A percentile compares a stretch with the other conserved stretches of the same genome.
Evolutionary conservation across 2,797 vertebrate species (phyloP).

Genomic region (Pseudotriccus pelzelni): DNA sequence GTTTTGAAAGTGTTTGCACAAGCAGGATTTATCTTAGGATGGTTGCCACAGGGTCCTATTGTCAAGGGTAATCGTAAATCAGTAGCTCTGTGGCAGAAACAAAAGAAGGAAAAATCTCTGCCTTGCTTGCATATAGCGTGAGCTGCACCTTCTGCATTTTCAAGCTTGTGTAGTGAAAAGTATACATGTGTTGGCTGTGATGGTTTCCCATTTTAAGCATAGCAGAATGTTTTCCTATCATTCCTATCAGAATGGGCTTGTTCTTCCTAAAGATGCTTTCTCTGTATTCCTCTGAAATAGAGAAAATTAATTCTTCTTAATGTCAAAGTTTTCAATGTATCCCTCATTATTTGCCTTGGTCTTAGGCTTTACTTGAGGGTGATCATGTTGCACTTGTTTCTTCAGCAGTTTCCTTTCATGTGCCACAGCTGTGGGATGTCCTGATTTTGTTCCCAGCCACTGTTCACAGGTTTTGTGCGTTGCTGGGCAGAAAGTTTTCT

Average conservation of each 20-base stretch:
- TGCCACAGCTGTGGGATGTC: not conserved
- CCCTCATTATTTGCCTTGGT: not conserved
- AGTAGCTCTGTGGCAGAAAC: not conserved
- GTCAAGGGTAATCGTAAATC: constrained; percentile 20
- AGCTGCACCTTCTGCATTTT: not conserved
- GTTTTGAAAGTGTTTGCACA: constrained; percentile 34
- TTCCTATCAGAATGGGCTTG: not conserved
- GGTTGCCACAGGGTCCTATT: not conserved
- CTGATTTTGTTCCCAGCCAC: not conserved
- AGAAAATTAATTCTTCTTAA: not conserved
- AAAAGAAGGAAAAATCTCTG: constrained; percentile 7
- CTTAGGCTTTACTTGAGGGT: not conserved
- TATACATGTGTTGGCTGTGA: not conserved
- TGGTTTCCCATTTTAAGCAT: not conserved
- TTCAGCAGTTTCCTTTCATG: not conserved
- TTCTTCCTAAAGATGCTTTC: not conserved
- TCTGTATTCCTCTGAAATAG: not conserved
- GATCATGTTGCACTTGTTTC: not conserved
- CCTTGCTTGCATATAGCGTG: not conserved
- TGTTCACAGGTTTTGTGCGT: not conserved
- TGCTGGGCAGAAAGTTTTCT: not conserved
- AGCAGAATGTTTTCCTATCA: not conserved
- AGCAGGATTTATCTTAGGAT: constrained; percentile 37
- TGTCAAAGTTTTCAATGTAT: not conserved
- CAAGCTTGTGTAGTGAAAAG: not conserved